Percentiles rank a stretch among this genome's conserved stretches.
These are phyloP conservation scores for Ladona fulva DNA, from an alignment of 1,140 invertebrate species.

Conservation along the genomic window DNA sequence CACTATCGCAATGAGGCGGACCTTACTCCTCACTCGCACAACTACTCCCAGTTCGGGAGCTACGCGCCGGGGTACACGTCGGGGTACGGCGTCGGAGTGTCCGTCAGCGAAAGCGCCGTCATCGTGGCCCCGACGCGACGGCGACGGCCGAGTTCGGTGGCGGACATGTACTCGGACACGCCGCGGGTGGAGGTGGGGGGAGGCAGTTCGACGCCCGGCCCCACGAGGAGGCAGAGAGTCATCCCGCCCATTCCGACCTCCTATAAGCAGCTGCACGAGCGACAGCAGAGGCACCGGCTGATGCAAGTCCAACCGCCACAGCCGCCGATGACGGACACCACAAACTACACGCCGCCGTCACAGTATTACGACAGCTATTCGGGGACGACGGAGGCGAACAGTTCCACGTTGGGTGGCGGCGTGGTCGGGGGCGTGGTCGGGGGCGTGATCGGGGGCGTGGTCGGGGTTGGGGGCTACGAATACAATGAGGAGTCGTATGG, in stretches of 20 bases:
- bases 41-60: slow-evolving; percentile 23
- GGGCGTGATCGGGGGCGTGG: too few relatives aligned
- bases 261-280: neutral
- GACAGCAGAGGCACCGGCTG: neutral
- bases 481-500: slow-evolving; percentile 21
- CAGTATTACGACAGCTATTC: slow-evolving; percentile 24
- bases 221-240: neutral
- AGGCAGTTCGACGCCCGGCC: neutral
- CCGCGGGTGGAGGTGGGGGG: neutral
- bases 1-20: neutral
- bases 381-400: slow-evolving; percentile 25
- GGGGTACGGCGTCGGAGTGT: neutral
- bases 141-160: slow-evolving; percentile 15
- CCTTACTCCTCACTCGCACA: slow-evolving; percentile 33
- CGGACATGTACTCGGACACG: neutral
- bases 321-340: neutral
- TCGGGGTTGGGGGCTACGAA: slow-evolving; percentile 32
- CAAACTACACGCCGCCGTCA: neutral
- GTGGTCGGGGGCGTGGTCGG: too few relatives aligned
- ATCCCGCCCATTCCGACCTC: neutral
- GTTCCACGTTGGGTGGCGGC: too few relatives aligned
- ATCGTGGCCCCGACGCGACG: slow-evolving; percentile 13
- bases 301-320: neutral
- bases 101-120: slow-evolving; percentile 5
- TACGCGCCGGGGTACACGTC: neutral